Percentiles rank a stretch among this genome's conserved stretches.
phyloP scores from a whole-genome alignment of 2,113 vertebrate genomes.

The Paramormyrops kingsleyae region DNA sequence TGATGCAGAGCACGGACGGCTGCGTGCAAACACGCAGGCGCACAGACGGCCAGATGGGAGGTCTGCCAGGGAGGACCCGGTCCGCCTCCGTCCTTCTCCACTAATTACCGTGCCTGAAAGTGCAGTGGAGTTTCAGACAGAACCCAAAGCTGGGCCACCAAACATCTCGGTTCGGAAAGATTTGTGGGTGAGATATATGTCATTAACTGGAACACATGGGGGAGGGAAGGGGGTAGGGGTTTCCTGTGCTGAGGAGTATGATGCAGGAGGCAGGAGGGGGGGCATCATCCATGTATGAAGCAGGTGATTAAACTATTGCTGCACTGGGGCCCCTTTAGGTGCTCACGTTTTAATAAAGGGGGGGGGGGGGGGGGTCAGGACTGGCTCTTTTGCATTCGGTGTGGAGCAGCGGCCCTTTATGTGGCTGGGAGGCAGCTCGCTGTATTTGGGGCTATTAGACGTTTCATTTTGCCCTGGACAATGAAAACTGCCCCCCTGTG shows the following conservation, averaged over 20 bases:
- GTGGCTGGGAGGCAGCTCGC: background rate
- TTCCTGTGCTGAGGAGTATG: background rate
- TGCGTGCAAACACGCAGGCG: background rate
- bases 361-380: slow-evolving; percentile 32
- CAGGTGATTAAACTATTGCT: slow-evolving; percentile 26
- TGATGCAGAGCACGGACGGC: background rate
- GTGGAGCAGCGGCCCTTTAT: background rate
- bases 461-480: background rate
- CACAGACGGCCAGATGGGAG: background rate
- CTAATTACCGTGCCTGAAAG: slow-evolving; percentile 3
- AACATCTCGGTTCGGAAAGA: background rate
- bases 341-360: slow-evolving; percentile 42
- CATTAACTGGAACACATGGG: background rate
- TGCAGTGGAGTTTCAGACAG: background rate
- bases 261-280: background rate
- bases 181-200: no score
- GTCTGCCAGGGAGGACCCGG: background rate
- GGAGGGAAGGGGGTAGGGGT: background rate
- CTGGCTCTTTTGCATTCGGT: slow-evolving; percentile 24
- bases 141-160: background rate
- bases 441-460: background rate
- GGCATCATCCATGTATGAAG: slow-evolving; percentile 20
- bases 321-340: slow-evolving; percentile 30
- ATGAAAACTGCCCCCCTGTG: background rate
- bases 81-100: background rate